phyloP scores from a whole-genome alignment of 2,797 vertebrate species.

The Paramormyrops hopkinsi region DNA sequence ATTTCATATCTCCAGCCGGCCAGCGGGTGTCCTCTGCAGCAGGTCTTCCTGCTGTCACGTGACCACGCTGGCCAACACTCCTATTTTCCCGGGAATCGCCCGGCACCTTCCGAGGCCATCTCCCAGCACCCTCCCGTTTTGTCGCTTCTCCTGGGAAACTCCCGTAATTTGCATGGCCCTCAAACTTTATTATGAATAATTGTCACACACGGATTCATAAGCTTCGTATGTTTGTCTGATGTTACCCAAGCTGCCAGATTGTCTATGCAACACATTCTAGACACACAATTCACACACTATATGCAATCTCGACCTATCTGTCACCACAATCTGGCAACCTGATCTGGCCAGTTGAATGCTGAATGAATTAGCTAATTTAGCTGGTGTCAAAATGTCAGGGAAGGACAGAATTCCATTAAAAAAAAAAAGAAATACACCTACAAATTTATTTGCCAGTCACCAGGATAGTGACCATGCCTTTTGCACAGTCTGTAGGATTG shows the following conservation, averaged over 20 bases:
- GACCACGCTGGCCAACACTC: background rate
- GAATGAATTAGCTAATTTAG: background rate
- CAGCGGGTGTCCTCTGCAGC: background rate
- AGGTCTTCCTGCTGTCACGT: background rate
- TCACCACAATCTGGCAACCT: background rate
- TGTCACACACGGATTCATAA: background rate
- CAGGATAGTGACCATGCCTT: background rate
- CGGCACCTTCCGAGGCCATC: background rate
- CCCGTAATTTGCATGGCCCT: background rate
- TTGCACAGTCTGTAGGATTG: background rate
- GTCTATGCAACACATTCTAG: background rate
- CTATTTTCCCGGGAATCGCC: background rate
- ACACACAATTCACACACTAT: background rate
- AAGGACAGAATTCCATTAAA: background rate
- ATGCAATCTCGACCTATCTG: background rate
- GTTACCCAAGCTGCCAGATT: background rate
- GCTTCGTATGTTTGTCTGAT: background rate
- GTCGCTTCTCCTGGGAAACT: background rate
- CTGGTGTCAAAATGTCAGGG: background rate
- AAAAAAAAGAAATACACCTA: background rate
- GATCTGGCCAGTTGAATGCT: background rate
- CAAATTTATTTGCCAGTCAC: background rate
- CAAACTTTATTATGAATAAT: background rate
- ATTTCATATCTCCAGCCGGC: background rate
- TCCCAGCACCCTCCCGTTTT: background rate